Evolutionary conservation across 2,888 invertebrate genomes (phyloP), one percentile per base, ranked within the genome.

Genomic region (Allolobophora icterica): DNA sequence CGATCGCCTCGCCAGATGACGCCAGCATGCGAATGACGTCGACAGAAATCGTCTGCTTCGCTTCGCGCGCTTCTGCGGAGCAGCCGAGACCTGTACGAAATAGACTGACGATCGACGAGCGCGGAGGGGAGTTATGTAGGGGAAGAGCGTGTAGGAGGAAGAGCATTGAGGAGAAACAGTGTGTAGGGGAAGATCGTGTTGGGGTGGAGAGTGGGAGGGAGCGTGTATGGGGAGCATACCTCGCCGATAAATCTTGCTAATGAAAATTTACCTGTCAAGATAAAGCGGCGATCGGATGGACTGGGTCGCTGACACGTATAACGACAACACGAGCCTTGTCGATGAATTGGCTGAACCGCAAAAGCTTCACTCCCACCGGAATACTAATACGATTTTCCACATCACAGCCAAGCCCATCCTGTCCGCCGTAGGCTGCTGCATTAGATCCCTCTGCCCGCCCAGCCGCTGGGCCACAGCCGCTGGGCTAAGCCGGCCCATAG

Each of bases 201-300:
- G 58, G 40, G 45, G 24, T 8, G n/a, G 45, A 33, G 90, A 83
- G n/a, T 1, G 30, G 42, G 17, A 89, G 89, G 38, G 89, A 42
- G 52, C 21, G 89, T 21, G 24, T 35, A 33, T 2, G 40, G 4
- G 35, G 38, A 24, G 38, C 21, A 87, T 34, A 87, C 87, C 35
- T 35, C 24, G 34, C 6, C 87, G 87, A 87, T 87, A 87, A 87
- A 87, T 87, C 87, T 87, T 87, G 35, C 87, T 87, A 87, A 87
- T 87, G 87, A 87, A 87, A 87, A 87, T 87, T 38, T 87, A 87
- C 35, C 87, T 35, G 87, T 87, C 87, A 87, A 87, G 87, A 87
- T 87, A 87, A 87, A 87, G 38, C 87, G 33, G 5, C 87, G 87
- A 34, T 87, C 21, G 35, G 87, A 87, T 38, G 87, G 87, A 35